Evolutionary conservation across 2,113 vertebrate genomes (phyloP).

Genomic region (Takifugu flavidus): DNA sequence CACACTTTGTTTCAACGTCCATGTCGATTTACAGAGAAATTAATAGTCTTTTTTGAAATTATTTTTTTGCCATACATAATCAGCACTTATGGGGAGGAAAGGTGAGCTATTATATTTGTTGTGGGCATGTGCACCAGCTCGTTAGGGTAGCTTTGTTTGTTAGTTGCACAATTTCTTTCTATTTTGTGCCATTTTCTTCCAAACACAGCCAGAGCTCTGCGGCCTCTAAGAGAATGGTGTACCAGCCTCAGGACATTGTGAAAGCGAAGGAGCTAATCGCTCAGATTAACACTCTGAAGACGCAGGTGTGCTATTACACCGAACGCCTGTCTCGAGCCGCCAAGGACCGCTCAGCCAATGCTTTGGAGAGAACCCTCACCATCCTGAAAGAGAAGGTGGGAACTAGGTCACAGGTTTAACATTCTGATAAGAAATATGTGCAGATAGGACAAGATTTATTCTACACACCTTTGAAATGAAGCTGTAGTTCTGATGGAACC

Average conservation of each 20-base stretch:
- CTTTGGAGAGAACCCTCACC: slow-evolving; percentile 91
- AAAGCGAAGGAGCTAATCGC: slow-evolving; percentile 96
- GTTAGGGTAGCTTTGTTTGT: not conserved
- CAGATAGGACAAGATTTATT: not conserved
- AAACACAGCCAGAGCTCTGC: slow-evolving; percentile 63
- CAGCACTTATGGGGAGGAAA: slow-evolving; percentile 92
- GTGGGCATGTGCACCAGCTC: too few species aligned
- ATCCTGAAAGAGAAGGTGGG: slow-evolving; percentile 95
- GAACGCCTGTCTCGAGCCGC: slow-evolving; percentile 93
- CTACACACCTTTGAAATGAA: too few species aligned
- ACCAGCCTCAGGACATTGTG: slow-evolving; percentile 90
- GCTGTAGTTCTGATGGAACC: too few species aligned
- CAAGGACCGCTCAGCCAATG: slow-evolving; percentile 92
- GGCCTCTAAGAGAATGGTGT: slow-evolving; percentile 82
- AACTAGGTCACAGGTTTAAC: not conserved
- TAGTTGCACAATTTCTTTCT: not conserved
- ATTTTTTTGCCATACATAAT: slow-evolving; percentile 50
- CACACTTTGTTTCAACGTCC: too few species aligned
- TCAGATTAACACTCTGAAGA: slow-evolving; percentile 96
- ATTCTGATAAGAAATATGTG: not conserved
- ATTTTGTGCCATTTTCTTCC: not conserved
- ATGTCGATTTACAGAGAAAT: slow-evolving; percentile 9
- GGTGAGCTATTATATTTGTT: slow-evolving; percentile 77
- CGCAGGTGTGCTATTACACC: slow-evolving; percentile 96
- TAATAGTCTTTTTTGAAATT: slow-evolving; percentile 4